These are phyloP conservation scores for Scaptomyza montana DNA, from an alignment of 1,140 invertebrate genomes.

Conservation along the genomic window DNA sequence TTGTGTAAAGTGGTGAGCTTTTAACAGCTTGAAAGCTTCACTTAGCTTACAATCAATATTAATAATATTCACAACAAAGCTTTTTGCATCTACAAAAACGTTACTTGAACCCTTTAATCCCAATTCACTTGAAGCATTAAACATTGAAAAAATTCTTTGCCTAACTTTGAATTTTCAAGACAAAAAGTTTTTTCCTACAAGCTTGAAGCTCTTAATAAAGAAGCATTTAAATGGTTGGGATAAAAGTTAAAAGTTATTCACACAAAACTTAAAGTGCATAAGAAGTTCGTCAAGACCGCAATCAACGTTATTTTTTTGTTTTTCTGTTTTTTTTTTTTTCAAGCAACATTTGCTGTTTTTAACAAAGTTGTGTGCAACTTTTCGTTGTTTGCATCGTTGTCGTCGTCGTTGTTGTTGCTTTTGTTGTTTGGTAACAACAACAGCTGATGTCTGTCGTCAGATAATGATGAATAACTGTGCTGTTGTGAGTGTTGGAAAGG, in stretches of 20 bases:
- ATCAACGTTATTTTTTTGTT: background rate
- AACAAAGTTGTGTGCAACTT: slow-evolving; percentile 44
- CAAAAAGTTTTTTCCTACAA: too few species aligned
- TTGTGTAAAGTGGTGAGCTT: background rate
- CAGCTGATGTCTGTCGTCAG: slow-evolving; percentile 57
- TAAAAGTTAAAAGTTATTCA: too few species aligned
- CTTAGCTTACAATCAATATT: too few species aligned
- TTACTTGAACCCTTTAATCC: too few species aligned
- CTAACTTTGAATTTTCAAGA: too few species aligned
- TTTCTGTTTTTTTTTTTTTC: too few species aligned
- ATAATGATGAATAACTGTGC: slow-evolving; percentile 59
- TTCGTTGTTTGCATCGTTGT: slow-evolving; percentile 43
- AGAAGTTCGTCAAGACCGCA: background rate
- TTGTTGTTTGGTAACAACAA: slow-evolving; percentile 50
- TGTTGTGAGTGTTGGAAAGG: slow-evolving; percentile 2
- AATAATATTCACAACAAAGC: too few species aligned
- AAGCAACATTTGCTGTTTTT: slow-evolving; percentile 13
- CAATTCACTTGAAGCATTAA: too few species aligned
- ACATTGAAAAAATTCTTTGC: too few species aligned
- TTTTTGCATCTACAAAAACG: too few species aligned
- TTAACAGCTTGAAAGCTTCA: slow-evolving; percentile 1
- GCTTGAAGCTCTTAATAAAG: too few species aligned
- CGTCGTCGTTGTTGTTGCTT: background rate
- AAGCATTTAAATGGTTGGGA: too few species aligned
- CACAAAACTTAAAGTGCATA: slow-evolving; percentile 3